These are phyloP conservation scores for Melinaea menophilus DNA, from an alignment of 2,888 invertebrate species.

Conservation along the genomic window DNA sequence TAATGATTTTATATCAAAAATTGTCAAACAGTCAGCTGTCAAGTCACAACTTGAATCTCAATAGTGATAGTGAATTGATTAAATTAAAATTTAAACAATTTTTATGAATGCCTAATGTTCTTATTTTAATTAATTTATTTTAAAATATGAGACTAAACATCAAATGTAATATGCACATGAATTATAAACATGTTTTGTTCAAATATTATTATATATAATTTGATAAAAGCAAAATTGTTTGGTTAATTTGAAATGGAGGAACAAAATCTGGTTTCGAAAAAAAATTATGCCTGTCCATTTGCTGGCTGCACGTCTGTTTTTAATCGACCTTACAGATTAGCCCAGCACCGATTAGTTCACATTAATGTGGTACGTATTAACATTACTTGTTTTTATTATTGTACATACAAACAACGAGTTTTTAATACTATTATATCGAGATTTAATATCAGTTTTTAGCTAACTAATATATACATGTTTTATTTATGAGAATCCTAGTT, in stretches of 20 bases:
- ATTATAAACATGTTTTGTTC: neutral
- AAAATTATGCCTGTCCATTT: conserved; percentile 52
- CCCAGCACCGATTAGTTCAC: conserved; percentile 76
- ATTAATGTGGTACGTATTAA: conserved; percentile 72
- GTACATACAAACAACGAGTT: neutral
- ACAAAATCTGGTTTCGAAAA: conserved; percentile 14
- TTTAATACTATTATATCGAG: too few relatives aligned
- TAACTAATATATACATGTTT: too few relatives aligned
- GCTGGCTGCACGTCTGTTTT: conserved; percentile 70
- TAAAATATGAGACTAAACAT: too few relatives aligned
- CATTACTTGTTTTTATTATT: neutral
- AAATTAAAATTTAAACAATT: too few relatives aligned
- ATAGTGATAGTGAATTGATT: too few relatives aligned
- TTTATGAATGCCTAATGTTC: too few relatives aligned
- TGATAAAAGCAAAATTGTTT: neutral
- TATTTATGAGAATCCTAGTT: too few relatives aligned
- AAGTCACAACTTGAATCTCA: too few relatives aligned
- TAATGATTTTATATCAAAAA: too few relatives aligned
- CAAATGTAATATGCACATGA: neutral
- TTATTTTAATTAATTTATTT: too few relatives aligned
- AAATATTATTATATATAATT: neutral
- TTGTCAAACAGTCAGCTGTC: too few relatives aligned
- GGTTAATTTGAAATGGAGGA: conserved; percentile 7
- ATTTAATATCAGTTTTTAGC: too few relatives aligned
- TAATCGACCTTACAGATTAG: conserved; percentile 72